A percentile compares a stretch with the other conserved stretches of the same genome.
Conservation (phyloP, 2,888 invertebrate species). For the Lithophane leautieri region DNA sequence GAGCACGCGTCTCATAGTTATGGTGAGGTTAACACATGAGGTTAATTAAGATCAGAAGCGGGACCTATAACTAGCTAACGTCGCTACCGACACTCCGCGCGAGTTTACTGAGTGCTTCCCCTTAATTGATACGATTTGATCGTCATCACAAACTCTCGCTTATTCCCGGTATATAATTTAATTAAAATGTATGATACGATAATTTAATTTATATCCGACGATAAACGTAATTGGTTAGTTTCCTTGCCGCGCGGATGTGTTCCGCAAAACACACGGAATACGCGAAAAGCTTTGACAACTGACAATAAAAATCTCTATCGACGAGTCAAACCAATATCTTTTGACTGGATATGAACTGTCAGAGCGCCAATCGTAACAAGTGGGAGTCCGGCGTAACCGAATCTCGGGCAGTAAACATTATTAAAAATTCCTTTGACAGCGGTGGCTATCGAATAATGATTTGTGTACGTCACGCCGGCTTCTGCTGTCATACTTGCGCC, state of each 20-base stretch:
- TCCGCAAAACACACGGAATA: conserved; percentile 70
- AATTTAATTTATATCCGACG: conserved; percentile 71
- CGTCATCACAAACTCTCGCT: conserved; percentile 81
- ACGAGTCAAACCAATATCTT: conserved; percentile 71
- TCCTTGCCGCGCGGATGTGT: conserved; percentile 40
- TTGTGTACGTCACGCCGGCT: conserved; percentile 84
- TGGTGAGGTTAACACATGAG: conserved; percentile 88
- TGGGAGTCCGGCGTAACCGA: conserved; percentile 77
- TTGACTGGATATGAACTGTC: conserved; percentile 70
- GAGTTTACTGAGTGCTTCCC: conserved; percentile 82
- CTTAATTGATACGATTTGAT: conserved; percentile 89
- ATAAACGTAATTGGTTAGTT: conserved; percentile 68
- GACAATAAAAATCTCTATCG: conserved; percentile 72
- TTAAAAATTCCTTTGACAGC: conserved; percentile 89
- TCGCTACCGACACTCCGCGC: conserved; percentile 78
- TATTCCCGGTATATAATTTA: conserved; percentile 78
- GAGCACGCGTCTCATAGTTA: conserved; percentile 82
- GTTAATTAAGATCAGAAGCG: conserved; percentile 89
- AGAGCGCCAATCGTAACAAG: conserved; percentile 73
- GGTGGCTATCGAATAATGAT: conserved; percentile 86
- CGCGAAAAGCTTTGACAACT: conserved; percentile 75
- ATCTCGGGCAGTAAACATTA: conserved; percentile 84
- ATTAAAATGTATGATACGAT: conserved; percentile 77
- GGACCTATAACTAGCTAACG: conserved; percentile 85
- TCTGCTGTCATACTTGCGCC: conserved; percentile 88